Evolutionary conservation across 2,797 vertebrate genomes (phyloP), one percentile per base, ranked within the genome.

Genomic region (Varecia variegata): DNA sequence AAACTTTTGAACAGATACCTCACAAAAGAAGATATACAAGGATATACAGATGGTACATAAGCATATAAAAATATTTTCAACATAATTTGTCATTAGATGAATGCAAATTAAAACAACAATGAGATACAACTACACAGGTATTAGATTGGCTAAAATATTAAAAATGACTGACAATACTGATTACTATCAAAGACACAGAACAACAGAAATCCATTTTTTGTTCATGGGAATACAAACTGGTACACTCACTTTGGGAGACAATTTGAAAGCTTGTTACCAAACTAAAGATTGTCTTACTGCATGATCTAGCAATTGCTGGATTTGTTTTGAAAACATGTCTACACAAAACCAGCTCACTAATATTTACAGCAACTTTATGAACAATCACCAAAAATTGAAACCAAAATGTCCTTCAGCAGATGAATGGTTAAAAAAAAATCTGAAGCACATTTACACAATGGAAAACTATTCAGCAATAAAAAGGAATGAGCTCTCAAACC

Each of bases 21-120:
- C 25, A 84, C n/a, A 40, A 91, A 90, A 83, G 54, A 92, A 43
- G 25, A 27, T 58, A 58, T 25, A 10, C 54, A 56, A 56, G 10
- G n/a, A 83, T 74, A 84, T 43, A 81, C 23, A 90, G 65, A 90
- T 65, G 62, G 47, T 17, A 95, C 81, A 79, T 71, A 93, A 77
- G 23, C 43, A 84, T 54, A 43, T 8, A 21, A 77, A 93, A 95
- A 90, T 87, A 86, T 77, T 90, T 90, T 87, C 54, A 27, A 82
- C 38, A 47, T 90, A 3, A 73, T 83, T 90, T 87, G 52, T 81
- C n/a, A 32, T 93, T 83, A 90, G 60, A 32, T 10, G 79, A 93
- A 93, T 83, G 38, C 5, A 90, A 95, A 87, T 71, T 73, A 95
- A 95, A 89, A 65, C 45, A 67, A 83, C 50, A 84, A 54, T 54